Percentiles rank a stretch among this genome's conserved stretches.
Conservation (phyloP, 2,888 invertebrate species). For the Stomorhina lunata region DNA sequence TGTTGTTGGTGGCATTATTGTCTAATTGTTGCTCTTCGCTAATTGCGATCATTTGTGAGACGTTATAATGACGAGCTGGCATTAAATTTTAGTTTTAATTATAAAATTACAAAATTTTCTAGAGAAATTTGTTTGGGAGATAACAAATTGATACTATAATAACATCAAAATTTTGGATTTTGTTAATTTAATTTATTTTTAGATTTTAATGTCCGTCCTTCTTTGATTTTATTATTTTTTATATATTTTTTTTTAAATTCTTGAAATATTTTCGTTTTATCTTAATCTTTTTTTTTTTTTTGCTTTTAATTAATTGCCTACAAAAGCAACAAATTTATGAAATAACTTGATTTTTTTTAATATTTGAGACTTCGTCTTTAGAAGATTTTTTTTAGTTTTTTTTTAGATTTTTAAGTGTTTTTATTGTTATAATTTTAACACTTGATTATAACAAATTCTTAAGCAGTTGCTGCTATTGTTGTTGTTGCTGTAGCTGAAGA, state of each 20-base stretch:
- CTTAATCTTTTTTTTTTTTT: no score
- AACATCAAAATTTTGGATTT: no score
- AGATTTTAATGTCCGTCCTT: no score
- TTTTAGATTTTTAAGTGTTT: conserved; percentile 16
- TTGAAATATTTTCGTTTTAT: no score
- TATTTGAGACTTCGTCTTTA: conserved; percentile 14
- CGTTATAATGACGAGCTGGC: conserved; percentile 62
- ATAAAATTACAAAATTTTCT: not conserved
- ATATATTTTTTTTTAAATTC: no score
- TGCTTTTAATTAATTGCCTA: no score
- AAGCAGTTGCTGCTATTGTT: conserved; percentile 39
- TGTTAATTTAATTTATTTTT: no score
- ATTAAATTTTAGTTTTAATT: conserved; percentile 46
- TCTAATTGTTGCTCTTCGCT: conserved; percentile 76
- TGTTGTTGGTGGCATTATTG: conserved; percentile 53
- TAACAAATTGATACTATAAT: no score
- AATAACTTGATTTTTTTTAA: not conserved
- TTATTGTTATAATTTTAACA: conserved; percentile 41
- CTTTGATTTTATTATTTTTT: no score
- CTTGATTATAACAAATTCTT: conserved; percentile 54
- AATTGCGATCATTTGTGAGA: conserved; percentile 76
- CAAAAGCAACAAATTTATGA: no score
- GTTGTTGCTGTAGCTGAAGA: conserved; percentile 45
- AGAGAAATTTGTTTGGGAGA: not conserved
- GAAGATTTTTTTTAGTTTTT: not conserved